Evolutionary conservation across 2,888 invertebrate genomes (phyloP), one percentile per base, ranked within the genome.

Genomic region (Eurytoma californica): DNA sequence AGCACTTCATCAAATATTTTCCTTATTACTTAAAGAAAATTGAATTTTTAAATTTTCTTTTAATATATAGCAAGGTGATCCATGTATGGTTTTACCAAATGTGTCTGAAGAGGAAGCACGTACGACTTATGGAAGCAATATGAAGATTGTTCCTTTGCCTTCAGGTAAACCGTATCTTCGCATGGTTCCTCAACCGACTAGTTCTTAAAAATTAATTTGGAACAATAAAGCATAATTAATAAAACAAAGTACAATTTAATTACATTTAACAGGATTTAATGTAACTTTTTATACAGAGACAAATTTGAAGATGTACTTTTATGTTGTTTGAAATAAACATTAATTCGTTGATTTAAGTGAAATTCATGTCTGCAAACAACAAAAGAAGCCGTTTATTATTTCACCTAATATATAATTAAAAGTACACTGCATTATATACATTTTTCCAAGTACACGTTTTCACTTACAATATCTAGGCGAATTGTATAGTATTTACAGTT

Each of bases 71-170:
- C 91, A 92, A 88, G 98, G 98, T 7, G 94, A 94, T 3, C 93
- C 94, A 30, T 97, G 97, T 83, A 98, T 98, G 98, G 95, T 99
- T 49, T 91, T 97, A 82, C 98, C 98, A 0, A 93, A 93, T 0
- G 91, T 98, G 0, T 91, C 94, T 0, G 92, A 93, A 5, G 94
- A 94, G 20, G 94, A 97, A 85, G 92, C 95, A 4, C 90, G 92
- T 28, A 91, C 91, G 73, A 89, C 94, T 53, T 98, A 97, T 89
- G 96, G 96, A 0, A 91, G 92, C 70, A 94, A 94, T 14, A 92
- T 95, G 13, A 93, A 93, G 47, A 92, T 93, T 3, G 89, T 95
- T 12, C 91, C 93, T 5, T 89, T 98, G 83, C 98, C 98, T 0
- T 98, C 98, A 0, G 96, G 97, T 60, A 97, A 96, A 89, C 89